phyloP scores from a whole-genome alignment of 2,888 invertebrate genomes.

The Cabera pusaria region DNA sequence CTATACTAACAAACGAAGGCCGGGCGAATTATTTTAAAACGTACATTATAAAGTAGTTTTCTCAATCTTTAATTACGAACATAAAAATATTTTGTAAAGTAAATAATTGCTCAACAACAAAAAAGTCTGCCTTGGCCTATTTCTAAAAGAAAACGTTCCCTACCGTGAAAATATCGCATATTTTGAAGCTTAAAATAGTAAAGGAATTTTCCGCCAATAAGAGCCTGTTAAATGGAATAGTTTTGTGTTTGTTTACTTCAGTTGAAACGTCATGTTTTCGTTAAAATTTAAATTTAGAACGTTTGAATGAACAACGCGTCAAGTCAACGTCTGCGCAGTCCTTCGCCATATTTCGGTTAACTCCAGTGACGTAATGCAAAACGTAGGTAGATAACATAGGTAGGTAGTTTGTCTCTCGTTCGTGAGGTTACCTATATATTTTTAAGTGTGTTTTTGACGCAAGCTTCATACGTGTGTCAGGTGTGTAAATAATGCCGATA shows the following conservation, averaged over 20 bases:
- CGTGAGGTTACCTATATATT: no score
- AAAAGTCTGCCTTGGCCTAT: conserved; percentile 34
- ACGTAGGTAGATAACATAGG: conserved; percentile 17
- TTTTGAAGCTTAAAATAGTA: conserved; percentile 18
- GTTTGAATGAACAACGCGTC: conserved; percentile 38
- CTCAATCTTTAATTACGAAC: conserved; percentile 13
- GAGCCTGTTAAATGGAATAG: conserved; percentile 14
- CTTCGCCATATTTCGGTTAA: conserved; percentile 22
- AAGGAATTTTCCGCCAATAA: conserved; percentile 19
- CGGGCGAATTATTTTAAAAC: conserved; percentile 1
- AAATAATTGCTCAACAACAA: conserved; percentile 18
- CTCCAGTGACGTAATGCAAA: conserved; percentile 28
- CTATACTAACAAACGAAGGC: conserved; percentile 5
- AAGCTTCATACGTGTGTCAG: conserved; percentile 13
- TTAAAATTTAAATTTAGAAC: conserved; percentile 35
- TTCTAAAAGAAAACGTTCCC: conserved; percentile 24
- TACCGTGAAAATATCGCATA: conserved; percentile 21
- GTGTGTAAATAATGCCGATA: conserved; percentile 14
- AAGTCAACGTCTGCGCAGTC: conserved; percentile 32
- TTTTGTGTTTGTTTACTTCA: conserved; percentile 29
- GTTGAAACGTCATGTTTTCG: conserved; percentile 33
- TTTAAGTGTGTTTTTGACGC: conserved; percentile 24
- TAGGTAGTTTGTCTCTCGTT: no score
- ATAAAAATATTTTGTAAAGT: conserved; percentile 16
- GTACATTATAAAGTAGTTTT: conserved; percentile 10